These are phyloP conservation scores for Brotula barbata DNA, from an alignment of 2,797 vertebrate species.

Conservation along the genomic window DNA sequence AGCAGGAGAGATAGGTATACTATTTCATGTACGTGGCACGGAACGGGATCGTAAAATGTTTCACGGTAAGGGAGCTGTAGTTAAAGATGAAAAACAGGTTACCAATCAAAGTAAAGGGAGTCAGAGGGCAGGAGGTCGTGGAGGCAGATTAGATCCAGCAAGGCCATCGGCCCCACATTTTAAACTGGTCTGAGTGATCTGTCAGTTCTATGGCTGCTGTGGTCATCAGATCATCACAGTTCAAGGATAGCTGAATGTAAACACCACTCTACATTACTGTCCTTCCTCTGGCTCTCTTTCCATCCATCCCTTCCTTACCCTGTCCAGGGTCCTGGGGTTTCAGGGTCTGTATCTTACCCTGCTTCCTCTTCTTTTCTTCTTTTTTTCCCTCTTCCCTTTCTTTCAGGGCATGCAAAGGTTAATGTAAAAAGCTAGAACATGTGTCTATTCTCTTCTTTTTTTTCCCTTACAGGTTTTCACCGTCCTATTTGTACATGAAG, in stretches of 20 bases:
- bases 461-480: no score
- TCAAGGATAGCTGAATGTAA: constrained; percentile 51
- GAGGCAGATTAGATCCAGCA: constrained; percentile 51
- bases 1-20: constrained; percentile 8
- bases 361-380: no score
- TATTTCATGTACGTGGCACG: background rate
- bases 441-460: no score
- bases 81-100: constrained; percentile 30
- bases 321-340: no score
- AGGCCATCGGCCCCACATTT: constrained; percentile 44
- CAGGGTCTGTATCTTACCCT: no score
- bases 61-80: constrained; percentile 8
- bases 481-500: no score
- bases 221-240: constrained; percentile 46
- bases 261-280: background rate
- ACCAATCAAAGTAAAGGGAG: constrained; percentile 45
- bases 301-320: no score
- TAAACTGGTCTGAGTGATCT: constrained; percentile 45
- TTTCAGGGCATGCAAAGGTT: no score
- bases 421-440: no score
- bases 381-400: no score
- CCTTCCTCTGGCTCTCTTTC: no score
- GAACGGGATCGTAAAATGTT: constrained; percentile 7
- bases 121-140: constrained; percentile 32
- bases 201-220: constrained; percentile 45